Base-by-base conservation (phyloP, 1,140 invertebrate species). In the Tetragonula clypearis region DNA sequence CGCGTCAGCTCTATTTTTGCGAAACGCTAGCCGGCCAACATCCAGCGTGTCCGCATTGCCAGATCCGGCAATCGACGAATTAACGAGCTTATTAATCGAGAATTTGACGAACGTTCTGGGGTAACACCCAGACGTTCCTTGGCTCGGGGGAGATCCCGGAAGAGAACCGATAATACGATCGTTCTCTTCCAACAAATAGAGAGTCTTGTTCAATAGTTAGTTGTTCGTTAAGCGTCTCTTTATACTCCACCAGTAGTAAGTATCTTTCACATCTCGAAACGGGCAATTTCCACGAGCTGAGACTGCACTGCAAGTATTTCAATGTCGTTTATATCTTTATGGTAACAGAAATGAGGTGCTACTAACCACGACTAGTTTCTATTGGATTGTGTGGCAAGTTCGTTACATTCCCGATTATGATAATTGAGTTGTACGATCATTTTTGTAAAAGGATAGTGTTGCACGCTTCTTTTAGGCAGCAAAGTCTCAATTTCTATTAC, bases 1-100 rank as follows among this genome's bases (percentile, higher is more conserved):
- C 53, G 23, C 56, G 82, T 91, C 90, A 93, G 90, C 86, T 92
- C 90, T 93, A 94, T 93, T 94, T 92, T 93, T 88, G 89, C 87
- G 90, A 90, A 92, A 91, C 91, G 90, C 92, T 86, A 89, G 80
- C 90, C 89, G 79, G 90, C 90, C 88, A 93, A 92, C 91, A 92
- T 89, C 91, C 82, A 86, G 84, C 71, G 75, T 88, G 58, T 75
- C 75, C 58, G 35, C 72, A 62, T 49, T 91, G 85, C 87, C 87
- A 92, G 84, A 82, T 49, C 5, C 85, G 73, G 79, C 41, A 49
- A 71, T 73, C 77, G 58, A 79, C 79, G 35, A 82, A 90, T 92
- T 90, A 87, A 62, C 62, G 76, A 19, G 56, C 26, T 75, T 74
- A 85, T 85, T 80, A 80, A 80, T 85, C 60, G 71, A 35, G 11